A percentile compares a stretch with the other conserved stretches of the same genome.
Conservation (phyloP, 2,888 invertebrate genomes). For the Sacculina carcini region DNA sequence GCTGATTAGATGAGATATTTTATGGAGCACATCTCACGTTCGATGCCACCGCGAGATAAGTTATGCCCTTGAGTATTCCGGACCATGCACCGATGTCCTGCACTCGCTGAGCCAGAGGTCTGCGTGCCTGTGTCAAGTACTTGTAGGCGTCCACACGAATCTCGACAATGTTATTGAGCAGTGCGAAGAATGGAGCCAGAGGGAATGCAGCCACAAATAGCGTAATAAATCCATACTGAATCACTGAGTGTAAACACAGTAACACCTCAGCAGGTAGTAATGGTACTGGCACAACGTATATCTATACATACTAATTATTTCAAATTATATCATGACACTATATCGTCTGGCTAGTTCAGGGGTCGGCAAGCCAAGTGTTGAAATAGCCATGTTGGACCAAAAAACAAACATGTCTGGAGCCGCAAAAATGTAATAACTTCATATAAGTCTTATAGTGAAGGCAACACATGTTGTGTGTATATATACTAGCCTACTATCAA, state of each 20-base stretch:
- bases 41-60: slow-evolving; percentile 61
- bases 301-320: neutral
- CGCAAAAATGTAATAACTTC: too few species aligned
- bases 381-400: too few species aligned
- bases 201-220: slow-evolving; percentile 94
- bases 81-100: slow-evolving; percentile 84
- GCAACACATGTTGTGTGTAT: too few species aligned
- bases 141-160: slow-evolving; percentile 73
- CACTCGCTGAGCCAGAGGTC: slow-evolving; percentile 66
- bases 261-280: neutral
- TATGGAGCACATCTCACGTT: slow-evolving; percentile 32
- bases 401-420: too few species aligned
- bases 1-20: too few species aligned
- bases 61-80: slow-evolving; percentile 66
- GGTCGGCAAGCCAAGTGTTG: too few species aligned
- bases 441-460: too few species aligned
- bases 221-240: slow-evolving; percentile 92
- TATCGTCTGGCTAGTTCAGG: too few species aligned
- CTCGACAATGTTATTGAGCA: slow-evolving; percentile 85
- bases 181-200: slow-evolving; percentile 73
- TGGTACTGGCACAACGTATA: neutral
- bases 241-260: slow-evolving; percentile 31
- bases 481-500: too few species aligned
- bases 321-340: neutral
- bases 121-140: slow-evolving; percentile 73